phyloP scores from a whole-genome alignment of 2,797 vertebrate species.

The Sebastolobus alascanus region DNA sequence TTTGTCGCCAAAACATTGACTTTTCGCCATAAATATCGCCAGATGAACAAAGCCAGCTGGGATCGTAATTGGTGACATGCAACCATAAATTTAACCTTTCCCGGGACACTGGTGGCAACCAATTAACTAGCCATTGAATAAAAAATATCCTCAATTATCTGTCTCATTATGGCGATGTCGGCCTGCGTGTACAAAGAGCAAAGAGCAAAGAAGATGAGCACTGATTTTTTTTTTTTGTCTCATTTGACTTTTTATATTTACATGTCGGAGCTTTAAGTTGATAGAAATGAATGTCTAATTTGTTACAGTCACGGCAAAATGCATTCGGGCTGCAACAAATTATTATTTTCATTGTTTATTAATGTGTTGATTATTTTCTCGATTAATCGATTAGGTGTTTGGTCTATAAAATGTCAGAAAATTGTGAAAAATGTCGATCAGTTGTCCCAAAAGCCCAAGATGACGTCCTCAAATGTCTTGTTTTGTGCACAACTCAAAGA shows the following conservation, averaged over 20 bases:
- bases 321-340: background rate
- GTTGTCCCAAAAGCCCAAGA: too few relatives aligned
- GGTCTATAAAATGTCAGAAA: too few relatives aligned
- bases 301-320: background rate
- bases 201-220: slow-evolving; percentile 71
- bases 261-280: slow-evolving; percentile 5
- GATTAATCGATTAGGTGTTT: too few relatives aligned
- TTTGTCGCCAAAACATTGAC: slow-evolving; percentile 87
- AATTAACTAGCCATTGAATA: slow-evolving; percentile 89
- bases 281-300: slow-evolving; percentile 2
- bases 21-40: slow-evolving; percentile 87
- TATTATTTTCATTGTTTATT: too few relatives aligned
- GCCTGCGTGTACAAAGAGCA: slow-evolving; percentile 81
- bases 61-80: slow-evolving; percentile 88
- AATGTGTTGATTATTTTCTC: too few relatives aligned
- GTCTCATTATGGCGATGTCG: slow-evolving; percentile 86
- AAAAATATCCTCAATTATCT: slow-evolving; percentile 89
- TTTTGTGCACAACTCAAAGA: too few relatives aligned
- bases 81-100: slow-evolving; percentile 89
- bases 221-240: slow-evolving; percentile 44
- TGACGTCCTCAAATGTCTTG: too few relatives aligned
- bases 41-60: slow-evolving; percentile 89
- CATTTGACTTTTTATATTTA: slow-evolving; percentile 45
- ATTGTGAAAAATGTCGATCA: too few relatives aligned
- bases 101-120: slow-evolving; percentile 86